Base-by-base conservation (phyloP, 53 echinoderm and acorn worm genomes). In the Paracentrotus lividus region DNA sequence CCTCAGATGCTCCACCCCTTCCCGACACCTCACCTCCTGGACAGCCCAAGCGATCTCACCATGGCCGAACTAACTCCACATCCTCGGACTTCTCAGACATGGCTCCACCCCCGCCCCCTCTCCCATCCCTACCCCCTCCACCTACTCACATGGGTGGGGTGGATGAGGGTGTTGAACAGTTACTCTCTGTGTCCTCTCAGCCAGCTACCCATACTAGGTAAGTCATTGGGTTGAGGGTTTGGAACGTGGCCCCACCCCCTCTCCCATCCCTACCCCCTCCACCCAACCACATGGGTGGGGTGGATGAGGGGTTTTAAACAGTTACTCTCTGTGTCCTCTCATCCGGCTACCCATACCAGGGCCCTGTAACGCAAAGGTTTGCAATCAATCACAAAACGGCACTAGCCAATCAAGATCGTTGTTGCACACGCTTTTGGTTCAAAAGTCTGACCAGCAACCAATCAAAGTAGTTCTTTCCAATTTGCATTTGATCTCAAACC, bases 261-360 rank as follows among this genome's bases (percentile, higher is more conserved):
- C 92, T 98, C 3, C 97, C 97, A 15, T 88, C 77, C 42, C 75
- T 55, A 16, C 93, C 96, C 47, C 97, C 96, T 64, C 98, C 98
- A 57, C 57, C 29, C 36, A 88, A 94, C 33, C 61, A 88, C 8
- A 61, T 81, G 33, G 93, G 52, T 5, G 88, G 81, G 85, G 40
- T 75, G 5, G 75, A 60, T 1, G 93, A 77, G 58, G 93, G 75
- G 23, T 49, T 21, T 10, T n/a, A 56, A 49, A 38, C 34, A 36
- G 12, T 31, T 32, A 5, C 33, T 23, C 18, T 47, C 77, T 49
- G 38, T 24, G 77, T 55, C 75, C 18, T 29, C 49, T 24, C 2
- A 52, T 43, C n/a, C 85, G n/a, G n/a, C n/a, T n/a, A n/a, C n/a
- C n/a, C n/a, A n/a, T n/a, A n/a, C n/a, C n/a, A n/a, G n/a, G n/a